Evolutionary conservation across 2,797 vertebrate species (phyloP).

Genomic region (Cichlasoma orientale): DNA sequence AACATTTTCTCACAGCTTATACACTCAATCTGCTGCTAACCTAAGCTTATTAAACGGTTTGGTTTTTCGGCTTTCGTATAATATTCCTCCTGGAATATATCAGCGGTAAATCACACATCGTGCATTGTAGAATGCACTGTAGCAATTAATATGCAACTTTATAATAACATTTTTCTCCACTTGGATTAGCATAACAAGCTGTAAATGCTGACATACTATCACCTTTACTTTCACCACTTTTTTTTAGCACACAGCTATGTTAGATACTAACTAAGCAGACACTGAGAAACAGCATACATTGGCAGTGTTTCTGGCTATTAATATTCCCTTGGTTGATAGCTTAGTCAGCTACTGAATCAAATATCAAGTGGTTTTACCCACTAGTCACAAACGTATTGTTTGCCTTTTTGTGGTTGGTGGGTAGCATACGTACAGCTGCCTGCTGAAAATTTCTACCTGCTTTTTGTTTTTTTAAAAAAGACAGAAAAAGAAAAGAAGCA

Average conservation of each 20-base stretch:
- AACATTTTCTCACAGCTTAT: constrained; percentile 41
- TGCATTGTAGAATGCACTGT: background rate
- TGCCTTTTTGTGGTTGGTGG: background rate
- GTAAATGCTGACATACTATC: background rate
- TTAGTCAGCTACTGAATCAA: background rate
- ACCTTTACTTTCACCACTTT: background rate
- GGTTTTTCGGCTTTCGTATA: constrained; percentile 25
- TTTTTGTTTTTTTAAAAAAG: background rate
- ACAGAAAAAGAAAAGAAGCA: background rate
- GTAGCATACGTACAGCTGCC: too few species aligned
- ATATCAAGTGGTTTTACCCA: background rate
- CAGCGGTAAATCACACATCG: background rate
- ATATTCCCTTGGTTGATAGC: background rate
- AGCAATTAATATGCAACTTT: background rate
- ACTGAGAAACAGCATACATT: background rate
- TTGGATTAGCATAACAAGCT: background rate
- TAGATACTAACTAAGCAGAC: background rate
- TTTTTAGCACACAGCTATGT: background rate
- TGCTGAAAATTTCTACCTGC: too few species aligned
- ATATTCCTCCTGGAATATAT: constrained; percentile 10
- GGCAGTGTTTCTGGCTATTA: background rate
- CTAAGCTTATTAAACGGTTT: constrained; percentile 34
- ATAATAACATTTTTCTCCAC: background rate
- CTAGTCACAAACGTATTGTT: background rate
- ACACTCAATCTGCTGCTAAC: constrained; percentile 25